Evolutionary conservation across 2,888 invertebrate genomes (phyloP).

Genomic region (Miltochrista miniata): DNA sequence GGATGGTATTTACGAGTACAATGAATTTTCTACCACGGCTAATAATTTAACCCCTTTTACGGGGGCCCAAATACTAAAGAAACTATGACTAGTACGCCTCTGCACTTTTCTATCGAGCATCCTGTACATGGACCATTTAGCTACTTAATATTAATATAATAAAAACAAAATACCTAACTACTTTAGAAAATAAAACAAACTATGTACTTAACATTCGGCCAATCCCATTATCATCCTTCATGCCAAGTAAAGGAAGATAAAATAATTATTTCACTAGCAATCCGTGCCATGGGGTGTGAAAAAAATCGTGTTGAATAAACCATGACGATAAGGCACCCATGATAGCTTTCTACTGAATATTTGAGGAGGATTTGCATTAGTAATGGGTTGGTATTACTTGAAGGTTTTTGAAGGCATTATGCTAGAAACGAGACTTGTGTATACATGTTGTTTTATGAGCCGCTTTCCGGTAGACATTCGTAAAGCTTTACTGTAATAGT

Average conservation of each 20-base stretch:
- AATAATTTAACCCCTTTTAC: too few relatives aligned
- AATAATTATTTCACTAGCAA: slow-evolving; percentile 47
- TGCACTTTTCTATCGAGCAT: too few relatives aligned
- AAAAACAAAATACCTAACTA: background rate
- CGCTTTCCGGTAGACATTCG: background rate
- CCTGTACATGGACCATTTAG: too few relatives aligned
- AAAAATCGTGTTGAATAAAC: slow-evolving; percentile 7
- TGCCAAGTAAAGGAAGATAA: slow-evolving; percentile 31
- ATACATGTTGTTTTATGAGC: background rate
- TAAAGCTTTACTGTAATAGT: background rate
- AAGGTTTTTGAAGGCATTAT: slow-evolving; percentile 1
- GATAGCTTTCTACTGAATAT: slow-evolving; percentile 11
- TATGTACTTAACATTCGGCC: slow-evolving; percentile 41
- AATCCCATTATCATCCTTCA: slow-evolving; percentile 45
- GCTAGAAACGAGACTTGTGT: background rate
- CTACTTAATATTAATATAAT: too few relatives aligned
- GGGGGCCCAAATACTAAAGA: too few relatives aligned
- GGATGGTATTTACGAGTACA: too few relatives aligned
- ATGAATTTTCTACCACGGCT: too few relatives aligned
- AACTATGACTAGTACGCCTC: too few relatives aligned
- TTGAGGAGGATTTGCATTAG: slow-evolving; percentile 11
- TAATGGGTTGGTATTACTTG: slow-evolving; percentile 4
- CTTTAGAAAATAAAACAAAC: slow-evolving; percentile 19
- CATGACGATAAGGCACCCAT: slow-evolving; percentile 6
- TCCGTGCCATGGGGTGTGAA: slow-evolving; percentile 23